A percentile compares a stretch with the other conserved stretches of the same genome.
phyloP scores from a whole-genome alignment of 2,888 invertebrate genomes.

The Lasioglossum oenotherae region DNA sequence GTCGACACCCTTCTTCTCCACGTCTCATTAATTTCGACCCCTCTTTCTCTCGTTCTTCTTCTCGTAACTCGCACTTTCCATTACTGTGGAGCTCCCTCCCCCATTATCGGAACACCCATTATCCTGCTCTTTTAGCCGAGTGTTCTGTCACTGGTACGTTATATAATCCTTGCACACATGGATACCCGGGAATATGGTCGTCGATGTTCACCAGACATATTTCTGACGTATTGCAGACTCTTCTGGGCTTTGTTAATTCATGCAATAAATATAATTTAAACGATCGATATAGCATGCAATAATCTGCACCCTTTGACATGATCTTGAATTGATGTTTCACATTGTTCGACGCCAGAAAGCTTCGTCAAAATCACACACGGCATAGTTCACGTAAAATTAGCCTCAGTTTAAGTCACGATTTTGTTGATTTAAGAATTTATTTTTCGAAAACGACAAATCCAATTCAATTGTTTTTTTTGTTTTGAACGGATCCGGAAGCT shows the following conservation, averaged over 20 bases:
- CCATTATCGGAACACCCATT: conserved; percentile 12
- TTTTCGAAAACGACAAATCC: not conserved
- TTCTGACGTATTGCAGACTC: not conserved
- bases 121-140: conserved; percentile 6
- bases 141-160: not conserved
- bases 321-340: no score
- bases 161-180: not conserved
- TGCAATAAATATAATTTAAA: no score
- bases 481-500: not conserved
- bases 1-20: not conserved
- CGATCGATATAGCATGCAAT: no score
- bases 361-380: not conserved
- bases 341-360: not conserved
- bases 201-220: not conserved
- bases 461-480: not conserved
- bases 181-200: not conserved
- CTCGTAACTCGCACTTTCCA: conserved; percentile 20
- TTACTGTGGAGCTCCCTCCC: not conserved
- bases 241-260: not conserved
- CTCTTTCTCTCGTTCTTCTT: conserved; percentile 15
- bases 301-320: no score
- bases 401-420: not conserved
- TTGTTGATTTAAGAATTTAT: not conserved
- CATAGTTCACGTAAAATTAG: not conserved
- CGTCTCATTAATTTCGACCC: conserved; percentile 42